These are phyloP conservation scores for Carlito syrichta DNA, from an alignment of 2,113 vertebrate genomes.

Conservation along the genomic window DNA sequence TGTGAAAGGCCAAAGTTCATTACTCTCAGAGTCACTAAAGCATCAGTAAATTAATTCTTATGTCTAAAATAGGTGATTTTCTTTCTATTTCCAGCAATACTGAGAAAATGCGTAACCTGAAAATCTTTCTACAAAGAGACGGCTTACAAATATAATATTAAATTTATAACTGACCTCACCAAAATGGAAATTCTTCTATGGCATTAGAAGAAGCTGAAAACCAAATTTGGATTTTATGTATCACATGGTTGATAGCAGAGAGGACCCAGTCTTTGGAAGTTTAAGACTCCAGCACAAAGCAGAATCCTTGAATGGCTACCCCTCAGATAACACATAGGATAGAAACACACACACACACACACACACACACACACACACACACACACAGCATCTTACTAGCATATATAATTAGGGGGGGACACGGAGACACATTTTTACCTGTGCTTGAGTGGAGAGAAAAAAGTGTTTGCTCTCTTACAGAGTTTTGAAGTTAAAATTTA, in stretches of 20 bases:
- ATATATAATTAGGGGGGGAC: background rate
- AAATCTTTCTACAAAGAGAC: background rate
- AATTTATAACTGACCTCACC: background rate
- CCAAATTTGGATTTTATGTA: background rate
- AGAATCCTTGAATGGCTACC: background rate
- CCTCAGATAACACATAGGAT: background rate
- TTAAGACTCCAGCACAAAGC: background rate
- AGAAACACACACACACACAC: background rate
- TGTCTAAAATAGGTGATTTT: background rate
- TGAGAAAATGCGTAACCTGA: background rate
- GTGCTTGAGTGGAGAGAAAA: background rate
- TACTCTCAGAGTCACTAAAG: background rate
- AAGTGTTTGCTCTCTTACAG: background rate
- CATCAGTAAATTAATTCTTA: background rate
- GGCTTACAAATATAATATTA: background rate
- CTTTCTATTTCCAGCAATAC: background rate
- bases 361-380: background rate
- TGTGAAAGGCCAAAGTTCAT: background rate
- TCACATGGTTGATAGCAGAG: background rate
- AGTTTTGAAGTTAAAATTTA: background rate
- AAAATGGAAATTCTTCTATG: background rate
- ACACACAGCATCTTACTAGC: background rate
- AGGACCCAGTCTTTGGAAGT: background rate
- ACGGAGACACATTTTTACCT: background rate
- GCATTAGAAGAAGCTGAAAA: background rate